A percentile compares a stretch with the other conserved stretches of the same genome.
These are phyloP conservation scores for Escarpia spicata DNA, from an alignment of 2,888 invertebrate species.

Conservation along the genomic window DNA sequence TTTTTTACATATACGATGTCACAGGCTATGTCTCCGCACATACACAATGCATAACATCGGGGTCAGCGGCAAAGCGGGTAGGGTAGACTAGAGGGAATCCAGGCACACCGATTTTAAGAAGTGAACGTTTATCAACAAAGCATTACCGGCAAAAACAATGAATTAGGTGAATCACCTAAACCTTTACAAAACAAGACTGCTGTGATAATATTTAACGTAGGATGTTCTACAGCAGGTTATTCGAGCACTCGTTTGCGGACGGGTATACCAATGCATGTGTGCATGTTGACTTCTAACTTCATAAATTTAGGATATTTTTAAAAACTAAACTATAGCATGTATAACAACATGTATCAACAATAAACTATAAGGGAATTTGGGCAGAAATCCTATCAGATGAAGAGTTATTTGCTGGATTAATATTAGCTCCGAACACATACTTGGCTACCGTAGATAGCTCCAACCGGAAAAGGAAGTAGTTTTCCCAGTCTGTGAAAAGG, in stretches of 20 bases:
- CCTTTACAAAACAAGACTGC: neutral
- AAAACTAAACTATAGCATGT: neutral
- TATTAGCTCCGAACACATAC: neutral
- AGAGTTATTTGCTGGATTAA: neutral
- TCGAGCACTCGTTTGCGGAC: neutral
- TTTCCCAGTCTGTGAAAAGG: neutral
- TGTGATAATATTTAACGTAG: neutral
- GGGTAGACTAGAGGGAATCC: no score
- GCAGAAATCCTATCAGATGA: neutral
- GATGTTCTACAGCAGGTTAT: neutral
- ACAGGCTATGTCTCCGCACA: no score
- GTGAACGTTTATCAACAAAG: no score
- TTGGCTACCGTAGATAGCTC: neutral
- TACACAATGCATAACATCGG: no score
- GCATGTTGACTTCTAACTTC: neutral
- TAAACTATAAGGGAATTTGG: neutral
- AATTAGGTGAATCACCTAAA: neutral
- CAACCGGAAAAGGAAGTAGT: slow-evolving; percentile 5
- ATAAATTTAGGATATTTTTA: neutral
- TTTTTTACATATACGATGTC: no score
- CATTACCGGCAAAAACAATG: neutral
- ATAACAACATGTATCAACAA: neutral
- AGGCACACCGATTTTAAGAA: no score
- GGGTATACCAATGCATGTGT: neutral
- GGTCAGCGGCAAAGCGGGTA: no score